phyloP scores from a whole-genome alignment of 2,113 vertebrate species.

The Neogale vison region DNA sequence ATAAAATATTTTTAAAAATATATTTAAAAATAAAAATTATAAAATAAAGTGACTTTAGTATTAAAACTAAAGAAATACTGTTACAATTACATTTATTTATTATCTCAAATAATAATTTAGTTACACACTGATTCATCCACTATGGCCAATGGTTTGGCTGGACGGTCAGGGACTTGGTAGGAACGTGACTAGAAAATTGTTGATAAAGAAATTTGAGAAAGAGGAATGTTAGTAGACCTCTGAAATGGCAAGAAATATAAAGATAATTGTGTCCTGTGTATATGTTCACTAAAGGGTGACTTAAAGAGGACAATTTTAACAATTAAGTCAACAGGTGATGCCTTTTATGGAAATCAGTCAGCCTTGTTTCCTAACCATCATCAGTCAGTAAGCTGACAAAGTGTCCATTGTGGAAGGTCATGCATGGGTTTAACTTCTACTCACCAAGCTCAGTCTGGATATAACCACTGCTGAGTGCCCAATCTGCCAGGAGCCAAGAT shows the following conservation, averaged over 20 bases:
- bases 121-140: neutral
- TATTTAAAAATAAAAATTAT: neutral
- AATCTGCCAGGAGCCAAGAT: neutral
- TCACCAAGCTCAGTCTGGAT: neutral
- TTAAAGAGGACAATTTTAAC: neutral
- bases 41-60: neutral
- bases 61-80: neutral
- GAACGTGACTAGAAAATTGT: neutral
- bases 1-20: neutral
- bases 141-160: neutral
- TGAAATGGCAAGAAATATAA: neutral
- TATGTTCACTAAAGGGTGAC: neutral
- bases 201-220: neutral
- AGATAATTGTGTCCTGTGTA: neutral
- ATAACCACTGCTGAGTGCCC: neutral
- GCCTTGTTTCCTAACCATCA: neutral
- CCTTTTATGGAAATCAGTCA: neutral
- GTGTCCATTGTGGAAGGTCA: neutral
- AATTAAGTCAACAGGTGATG: neutral
- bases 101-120: neutral
- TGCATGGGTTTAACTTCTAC: neutral
- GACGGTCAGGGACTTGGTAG: neutral
- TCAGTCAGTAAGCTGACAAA: neutral
- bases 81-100: neutral
- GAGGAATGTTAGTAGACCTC: neutral